phyloP scores from a whole-genome alignment of 1,140 invertebrate species.

The Reticulitermes speratus region DNA sequence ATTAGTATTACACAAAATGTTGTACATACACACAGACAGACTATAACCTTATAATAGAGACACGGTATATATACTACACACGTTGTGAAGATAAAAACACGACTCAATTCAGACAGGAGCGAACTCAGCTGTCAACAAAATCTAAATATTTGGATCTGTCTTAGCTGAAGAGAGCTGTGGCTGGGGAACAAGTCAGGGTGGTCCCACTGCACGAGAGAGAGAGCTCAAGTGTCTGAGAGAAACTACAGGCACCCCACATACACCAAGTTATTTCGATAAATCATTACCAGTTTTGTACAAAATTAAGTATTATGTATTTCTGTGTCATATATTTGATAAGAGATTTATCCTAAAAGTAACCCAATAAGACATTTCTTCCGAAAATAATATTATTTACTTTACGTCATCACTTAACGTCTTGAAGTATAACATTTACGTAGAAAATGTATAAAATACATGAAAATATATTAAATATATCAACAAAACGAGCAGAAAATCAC shows the following conservation, averaged over 20 bases:
- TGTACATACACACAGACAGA: no score
- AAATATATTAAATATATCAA: no score
- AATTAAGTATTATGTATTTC: not conserved
- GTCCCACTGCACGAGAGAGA: not conserved
- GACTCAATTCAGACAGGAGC: not conserved
- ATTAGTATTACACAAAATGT: no score
- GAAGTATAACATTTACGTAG: no score
- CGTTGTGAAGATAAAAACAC: not conserved
- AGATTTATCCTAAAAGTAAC: no score
- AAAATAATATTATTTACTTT: no score
- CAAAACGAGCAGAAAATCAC: no score
- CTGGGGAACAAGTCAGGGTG: not conserved
- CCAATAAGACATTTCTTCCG: no score
- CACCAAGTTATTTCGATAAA: not conserved
- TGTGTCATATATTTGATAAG: no score
- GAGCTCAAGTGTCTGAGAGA: not conserved
- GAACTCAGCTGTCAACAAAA: conserved; percentile 4
- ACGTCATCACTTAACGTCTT: no score
- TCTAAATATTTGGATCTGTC: conserved; percentile 15
- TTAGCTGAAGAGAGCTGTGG: conserved; percentile 13
- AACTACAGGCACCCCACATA: not conserved
- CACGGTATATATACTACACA: not conserved
- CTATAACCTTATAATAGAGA: no score
- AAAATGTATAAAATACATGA: no score
- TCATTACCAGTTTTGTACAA: not conserved